phyloP scores from a whole-genome alignment of 2,113 vertebrate genomes.

The Haplochromis burtoni region DNA sequence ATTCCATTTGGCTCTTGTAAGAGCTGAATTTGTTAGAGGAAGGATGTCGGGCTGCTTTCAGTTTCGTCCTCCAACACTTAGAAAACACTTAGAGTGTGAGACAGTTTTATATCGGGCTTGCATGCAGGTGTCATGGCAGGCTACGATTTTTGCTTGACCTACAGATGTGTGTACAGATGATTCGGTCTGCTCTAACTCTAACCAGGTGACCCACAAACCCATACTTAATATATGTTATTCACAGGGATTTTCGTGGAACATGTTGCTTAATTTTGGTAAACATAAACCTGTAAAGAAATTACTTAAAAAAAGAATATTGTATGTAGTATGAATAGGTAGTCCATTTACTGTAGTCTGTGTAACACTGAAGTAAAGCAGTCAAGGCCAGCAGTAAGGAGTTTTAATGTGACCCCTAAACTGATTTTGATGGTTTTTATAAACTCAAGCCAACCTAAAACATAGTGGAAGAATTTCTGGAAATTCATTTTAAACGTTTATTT shows the following conservation, averaged over 20 bases:
- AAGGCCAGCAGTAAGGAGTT: not conserved
- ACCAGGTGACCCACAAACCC: not conserved
- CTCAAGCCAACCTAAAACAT: not conserved
- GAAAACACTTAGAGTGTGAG: not conserved
- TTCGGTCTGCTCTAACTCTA: not conserved
- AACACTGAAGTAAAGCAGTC: not conserved
- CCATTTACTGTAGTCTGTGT: not conserved
- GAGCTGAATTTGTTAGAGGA: not conserved
- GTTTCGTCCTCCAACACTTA: not conserved
- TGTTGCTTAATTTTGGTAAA: not conserved
- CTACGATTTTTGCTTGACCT: not conserved
- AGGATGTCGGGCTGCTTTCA: slow-evolving; percentile 6
- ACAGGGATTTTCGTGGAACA: not conserved
- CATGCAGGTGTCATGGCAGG: not conserved
- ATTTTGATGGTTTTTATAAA: not conserved
- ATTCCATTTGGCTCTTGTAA: not conserved
- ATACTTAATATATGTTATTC: not conserved
- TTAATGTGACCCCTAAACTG: not conserved
- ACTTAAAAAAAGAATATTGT: not conserved
- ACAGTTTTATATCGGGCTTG: not conserved
- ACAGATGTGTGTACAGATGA: not conserved
- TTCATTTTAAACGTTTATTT: not conserved
- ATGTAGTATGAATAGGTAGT: not conserved
- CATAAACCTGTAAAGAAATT: not conserved
- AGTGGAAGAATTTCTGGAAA: not conserved